These are phyloP conservation scores for Drosophila sucinea DNA, from an alignment of 1,140 invertebrate species.

Conservation along the genomic window DNA sequence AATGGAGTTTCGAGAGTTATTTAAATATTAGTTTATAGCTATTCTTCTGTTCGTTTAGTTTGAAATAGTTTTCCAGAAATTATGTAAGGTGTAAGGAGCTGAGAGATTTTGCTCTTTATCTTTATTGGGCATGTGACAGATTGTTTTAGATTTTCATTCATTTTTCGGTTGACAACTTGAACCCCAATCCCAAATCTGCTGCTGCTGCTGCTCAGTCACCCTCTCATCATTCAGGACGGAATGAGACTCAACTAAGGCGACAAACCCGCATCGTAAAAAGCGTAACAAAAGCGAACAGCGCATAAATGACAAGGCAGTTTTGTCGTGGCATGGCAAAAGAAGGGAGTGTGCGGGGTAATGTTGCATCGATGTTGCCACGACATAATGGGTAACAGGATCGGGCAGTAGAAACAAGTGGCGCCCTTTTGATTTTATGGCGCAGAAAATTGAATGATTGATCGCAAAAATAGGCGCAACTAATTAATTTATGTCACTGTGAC, in stretches of 20 bases:
- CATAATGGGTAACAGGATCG: slow-evolving; percentile 21
- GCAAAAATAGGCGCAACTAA: slow-evolving; percentile 77
- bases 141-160: slow-evolving; percentile 33
- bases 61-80: not conserved
- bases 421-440: slow-evolving; percentile 66
- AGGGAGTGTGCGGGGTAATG: slow-evolving; percentile 28
- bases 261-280: slow-evolving; percentile 57
- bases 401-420: slow-evolving; percentile 54
- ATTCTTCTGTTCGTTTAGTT: not conserved
- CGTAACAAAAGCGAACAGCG: slow-evolving; percentile 41
- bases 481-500: slow-evolving; percentile 59
- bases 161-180: slow-evolving; percentile 2
- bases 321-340: slow-evolving; percentile 15
- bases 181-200: not conserved
- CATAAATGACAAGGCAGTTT: slow-evolving; percentile 70
- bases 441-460: slow-evolving; percentile 81
- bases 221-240: not conserved
- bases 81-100: not conserved
- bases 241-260: slow-evolving; percentile 15
- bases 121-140: slow-evolving; percentile 63
- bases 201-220: not conserved
- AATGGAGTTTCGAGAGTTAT: too few species aligned
- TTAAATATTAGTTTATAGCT: too few species aligned
- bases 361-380: slow-evolving; percentile 31
- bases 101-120: slow-evolving; percentile 4